Evolutionary conservation across 2,113 vertebrate species (phyloP), one percentile per base, ranked within the genome.

Genomic region (Sciurus niger): DNA sequence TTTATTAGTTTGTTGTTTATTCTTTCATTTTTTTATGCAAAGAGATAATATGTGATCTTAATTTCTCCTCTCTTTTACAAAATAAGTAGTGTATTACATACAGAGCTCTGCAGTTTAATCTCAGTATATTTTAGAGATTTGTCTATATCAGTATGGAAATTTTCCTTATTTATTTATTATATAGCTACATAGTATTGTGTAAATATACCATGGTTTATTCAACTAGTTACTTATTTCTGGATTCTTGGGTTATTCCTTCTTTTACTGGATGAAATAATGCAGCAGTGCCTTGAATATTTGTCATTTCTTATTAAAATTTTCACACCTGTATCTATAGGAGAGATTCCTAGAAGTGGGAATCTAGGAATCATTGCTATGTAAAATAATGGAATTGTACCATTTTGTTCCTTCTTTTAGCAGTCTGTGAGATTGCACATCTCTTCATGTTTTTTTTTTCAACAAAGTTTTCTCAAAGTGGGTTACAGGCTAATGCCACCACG

Each of bases 1-100:
- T 92, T 80, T 58, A 84, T 67, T 89, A 84, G 43, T 85, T 92
- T 84, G 13, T 82, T 90, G 12, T 92, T 89, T 96, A 84, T 70
- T 80, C 22, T 80, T 92, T 11, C 25, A 7, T 85, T 84, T 82
- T 85, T 76, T 85, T 51, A 77, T 90, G 58, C 30, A 95, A 37
- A 70, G 63, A 63, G 46, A 84, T 84, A 51, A 63, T 63, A 55
- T 46, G 37, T 83, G 10, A n/a, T 74, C 70, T 96, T 91, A 83
- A 53, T 90, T 73, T 85, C 73, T 87, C 34, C 16, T 13, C 28
- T 2, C 16, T 79, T 84, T 79, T 73, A 92, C 12, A 58, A 60
- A 58, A 37, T 68, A 85, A 79, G 6, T 82, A 90, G 30, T 74
- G 6, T 65, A 43, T 28, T 90, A 2, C 85, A 53, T 73, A 37